Base-by-base conservation (phyloP, 2,797 vertebrate species). In the Pangasius sanitwongsei region DNA sequence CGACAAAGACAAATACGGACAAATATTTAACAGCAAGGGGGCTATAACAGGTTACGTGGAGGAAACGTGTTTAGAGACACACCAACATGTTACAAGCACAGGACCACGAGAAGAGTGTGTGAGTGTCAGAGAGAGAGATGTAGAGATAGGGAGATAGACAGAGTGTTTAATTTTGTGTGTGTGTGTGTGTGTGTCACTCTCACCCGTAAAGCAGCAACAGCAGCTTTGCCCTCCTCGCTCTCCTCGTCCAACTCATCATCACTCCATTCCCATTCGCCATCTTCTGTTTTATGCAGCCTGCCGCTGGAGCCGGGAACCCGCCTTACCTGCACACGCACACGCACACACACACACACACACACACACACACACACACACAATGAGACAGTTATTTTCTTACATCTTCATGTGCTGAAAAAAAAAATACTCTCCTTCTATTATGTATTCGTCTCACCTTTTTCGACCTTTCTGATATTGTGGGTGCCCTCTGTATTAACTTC, bases 181-280 rank as follows among this genome's bases (percentile, higher is more conserved):
- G 34, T n/a, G 4, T 25, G 80, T 11, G 57, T 13, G 57, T 63
- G 25, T 34, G 65, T 41, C n/a, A 28, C 80, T 83, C 96, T 93
- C 92, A 99, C 98, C 97, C 99, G 96, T 94, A 99, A 96, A 91
- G 97, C 98, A 90, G 97, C 96, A 88, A 99, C 97, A 0, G 99
- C 98, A 53, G 98, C 98, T 96, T 96, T 99, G 61, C 99, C 99
- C 93, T 99, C 99, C 93, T 99, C 98, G 0, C 98, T 99, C 95
- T 99, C 98, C 93, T 98, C 98, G 53, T 99, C 99, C 92, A 99
- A 95, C 89, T 99, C 98, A 1, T 99, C 98, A 23, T 99, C 99
- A 3, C 99, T 99, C 98, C 99, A 99, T 92, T 99, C 99, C 96
- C 96, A 97, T 57, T 96, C 98, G 0, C 98, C 98, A 2, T 99